These are phyloP conservation scores for Cydia fagiglandana DNA, from an alignment of 1,140 invertebrate genomes.

Conservation along the genomic window DNA sequence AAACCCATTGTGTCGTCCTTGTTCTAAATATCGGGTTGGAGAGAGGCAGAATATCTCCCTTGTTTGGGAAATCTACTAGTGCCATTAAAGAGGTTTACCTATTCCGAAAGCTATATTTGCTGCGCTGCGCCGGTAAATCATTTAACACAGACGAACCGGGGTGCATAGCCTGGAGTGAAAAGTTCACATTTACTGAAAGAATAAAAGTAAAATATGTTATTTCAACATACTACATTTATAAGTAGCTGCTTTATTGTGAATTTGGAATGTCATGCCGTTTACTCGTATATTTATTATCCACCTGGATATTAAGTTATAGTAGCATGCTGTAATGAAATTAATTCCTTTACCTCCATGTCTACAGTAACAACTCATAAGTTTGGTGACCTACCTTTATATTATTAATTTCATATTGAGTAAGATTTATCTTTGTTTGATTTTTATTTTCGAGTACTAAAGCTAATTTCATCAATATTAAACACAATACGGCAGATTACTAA, in stretches of 20 bases:
- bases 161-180: slow-evolving; percentile 47
- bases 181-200: slow-evolving; percentile 65
- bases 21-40: slow-evolving; percentile 37
- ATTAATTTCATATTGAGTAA: too few species aligned
- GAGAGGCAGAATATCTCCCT: slow-evolving; percentile 19
- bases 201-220: slow-evolving; percentile 37
- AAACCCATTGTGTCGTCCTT: slow-evolving; percentile 44
- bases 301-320: neutral
- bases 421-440: too few species aligned
- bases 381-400: too few species aligned
- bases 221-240: slow-evolving; percentile 20
- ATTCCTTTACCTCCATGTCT: neutral
- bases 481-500: too few species aligned
- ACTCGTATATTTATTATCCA: neutral
- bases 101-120: slow-evolving; percentile 48
- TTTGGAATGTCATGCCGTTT: neutral
- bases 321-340: neutral
- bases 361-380: too few species aligned
- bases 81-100: slow-evolving; percentile 1
- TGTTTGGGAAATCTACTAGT: neutral
- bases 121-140: slow-evolving; percentile 69
- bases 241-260: neutral
- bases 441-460: too few species aligned
- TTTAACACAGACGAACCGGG: slow-evolving; percentile 58
- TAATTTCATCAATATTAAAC: too few species aligned